phyloP scores from a whole-genome alignment of 92 coral and sea anemone genomes.

The Parazoanthus atlanticus region DNA sequence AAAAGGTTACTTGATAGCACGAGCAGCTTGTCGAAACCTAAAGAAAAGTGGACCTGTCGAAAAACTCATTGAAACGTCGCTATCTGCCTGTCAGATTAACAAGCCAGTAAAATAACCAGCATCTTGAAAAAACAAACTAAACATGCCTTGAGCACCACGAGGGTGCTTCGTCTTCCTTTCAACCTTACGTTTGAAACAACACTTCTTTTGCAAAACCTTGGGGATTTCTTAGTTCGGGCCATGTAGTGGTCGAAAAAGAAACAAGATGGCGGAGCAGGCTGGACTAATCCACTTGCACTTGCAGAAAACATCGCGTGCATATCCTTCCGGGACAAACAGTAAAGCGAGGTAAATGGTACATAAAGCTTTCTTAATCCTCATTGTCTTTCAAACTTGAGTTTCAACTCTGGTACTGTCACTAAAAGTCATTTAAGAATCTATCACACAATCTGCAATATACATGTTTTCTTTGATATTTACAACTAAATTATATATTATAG shows the following conservation, averaged over 20 bases:
- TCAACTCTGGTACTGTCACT: background rate
- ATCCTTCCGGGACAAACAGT: conserved; percentile 1
- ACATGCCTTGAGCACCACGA: conserved; percentile 82
- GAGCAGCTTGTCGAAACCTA: background rate
- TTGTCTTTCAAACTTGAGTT: conserved; percentile 1
- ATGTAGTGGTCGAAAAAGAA: background rate
- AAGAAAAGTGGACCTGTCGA: conserved; percentile 38
- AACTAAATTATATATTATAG: background rate
- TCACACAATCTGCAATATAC: too few relatives aligned
- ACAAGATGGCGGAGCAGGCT: conserved; percentile 37
- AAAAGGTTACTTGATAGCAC: conserved; percentile 34
- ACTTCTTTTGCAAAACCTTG: background rate
- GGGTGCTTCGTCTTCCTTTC: background rate
- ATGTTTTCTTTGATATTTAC: background rate
- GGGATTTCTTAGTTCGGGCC: background rate
- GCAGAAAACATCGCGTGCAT: conserved; percentile 25
- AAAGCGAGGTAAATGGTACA: conserved; percentile 9
- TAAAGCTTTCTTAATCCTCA: background rate
- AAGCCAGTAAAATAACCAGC: conserved; percentile 30
- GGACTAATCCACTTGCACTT: background rate
- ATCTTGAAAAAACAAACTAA: conserved; percentile 71
- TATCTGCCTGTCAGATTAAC: conserved; percentile 44
- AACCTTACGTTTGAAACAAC: conserved; percentile 12
- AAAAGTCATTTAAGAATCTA: background rate
- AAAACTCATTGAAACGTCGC: conserved; percentile 18